Conservation (phyloP, 1,140 invertebrate genomes). For the Hydropsyche tenuis region DNA sequence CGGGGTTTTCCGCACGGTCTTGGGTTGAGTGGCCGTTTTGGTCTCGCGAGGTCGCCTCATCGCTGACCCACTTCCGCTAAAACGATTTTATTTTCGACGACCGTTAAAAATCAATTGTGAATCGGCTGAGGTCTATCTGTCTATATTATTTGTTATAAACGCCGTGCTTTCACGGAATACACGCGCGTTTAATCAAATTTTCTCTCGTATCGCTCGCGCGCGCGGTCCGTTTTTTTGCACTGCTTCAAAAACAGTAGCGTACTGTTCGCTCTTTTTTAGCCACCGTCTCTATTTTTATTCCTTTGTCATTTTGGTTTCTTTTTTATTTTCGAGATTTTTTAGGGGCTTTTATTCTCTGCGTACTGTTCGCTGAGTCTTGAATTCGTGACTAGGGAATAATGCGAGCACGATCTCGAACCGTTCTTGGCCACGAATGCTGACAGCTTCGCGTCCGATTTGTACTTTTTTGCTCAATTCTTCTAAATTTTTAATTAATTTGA, state of each 20-base stretch:
- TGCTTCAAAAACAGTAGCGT: slow-evolving; percentile 30
- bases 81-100: slow-evolving; percentile 28
- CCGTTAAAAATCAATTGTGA: slow-evolving; percentile 34
- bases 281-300: not conserved
- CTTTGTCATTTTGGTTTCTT: not conserved
- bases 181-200: slow-evolving; percentile 12
- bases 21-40: not conserved
- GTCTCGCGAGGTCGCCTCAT: not conserved
- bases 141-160: not conserved
- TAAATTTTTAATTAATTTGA: slow-evolving; percentile 21
- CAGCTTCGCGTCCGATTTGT: not conserved
- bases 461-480: not conserved
- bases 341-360: not conserved
- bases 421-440: not conserved
- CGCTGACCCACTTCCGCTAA: not conserved
- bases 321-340: not conserved
- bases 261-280: slow-evolving; percentile 17
- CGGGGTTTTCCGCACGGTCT: not conserved
- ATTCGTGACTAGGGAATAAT: slow-evolving; percentile 32
- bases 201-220: slow-evolving; percentile 8
- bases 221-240: slow-evolving; percentile 13
- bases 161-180: not conserved
- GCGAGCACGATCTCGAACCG: slow-evolving; percentile 15
- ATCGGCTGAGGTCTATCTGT: not conserved
- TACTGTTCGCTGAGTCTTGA: not conserved